Evolutionary conservation across 2,888 invertebrate genomes (phyloP), one percentile per base, ranked within the genome.

Genomic region (Tanypteryx hageni): DNA sequence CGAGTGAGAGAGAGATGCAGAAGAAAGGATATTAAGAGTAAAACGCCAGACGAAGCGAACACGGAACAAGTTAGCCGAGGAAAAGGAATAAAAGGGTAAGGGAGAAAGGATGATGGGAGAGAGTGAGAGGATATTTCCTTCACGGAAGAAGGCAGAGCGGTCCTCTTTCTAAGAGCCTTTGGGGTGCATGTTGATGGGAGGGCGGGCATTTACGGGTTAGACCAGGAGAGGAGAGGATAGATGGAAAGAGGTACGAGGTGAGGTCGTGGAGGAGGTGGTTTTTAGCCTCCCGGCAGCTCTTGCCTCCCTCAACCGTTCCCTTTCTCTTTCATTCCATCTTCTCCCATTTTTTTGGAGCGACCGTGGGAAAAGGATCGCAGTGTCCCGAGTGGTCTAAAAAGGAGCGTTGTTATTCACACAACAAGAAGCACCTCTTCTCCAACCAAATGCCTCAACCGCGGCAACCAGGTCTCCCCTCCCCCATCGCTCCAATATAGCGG

Each of bases 351-450:
- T 89, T 89, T 64, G 44, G 64, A 44, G 89, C 89, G 44, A 68
- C 89, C 89, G 89, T 89, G 89, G 89, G 89, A 89, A n/a, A 89
- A 59, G 64, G 27, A 59, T 86, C 86, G 11, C 27, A 27, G 89
- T 89, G 83, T n/a, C n/a, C n/a, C n/a, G n/a, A n/a, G 61, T 27
- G 86, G 64, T 64, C 16, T 44, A 44, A 64, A 58, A 57, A 58
- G 85, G 22, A 58, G 61, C 89, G 64, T 44, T 57, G 56, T 83
- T 57, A 58, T 56, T 31, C 83, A 57, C 85, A 59, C 86, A 59
- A 59, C 86, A 59, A 59, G 86, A 58, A 58, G 58, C 68, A 9
- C n/a, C n/a, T 22, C 7, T 11, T 18, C 76, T 27, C 22, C 22
- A 13, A n/a, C 76, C 13, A 11, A 76, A n/a, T n/a, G 22, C 76